These are phyloP conservation scores for Drosophila mayri DNA, from an alignment of 1,140 invertebrate genomes.

Conservation along the genomic window DNA sequence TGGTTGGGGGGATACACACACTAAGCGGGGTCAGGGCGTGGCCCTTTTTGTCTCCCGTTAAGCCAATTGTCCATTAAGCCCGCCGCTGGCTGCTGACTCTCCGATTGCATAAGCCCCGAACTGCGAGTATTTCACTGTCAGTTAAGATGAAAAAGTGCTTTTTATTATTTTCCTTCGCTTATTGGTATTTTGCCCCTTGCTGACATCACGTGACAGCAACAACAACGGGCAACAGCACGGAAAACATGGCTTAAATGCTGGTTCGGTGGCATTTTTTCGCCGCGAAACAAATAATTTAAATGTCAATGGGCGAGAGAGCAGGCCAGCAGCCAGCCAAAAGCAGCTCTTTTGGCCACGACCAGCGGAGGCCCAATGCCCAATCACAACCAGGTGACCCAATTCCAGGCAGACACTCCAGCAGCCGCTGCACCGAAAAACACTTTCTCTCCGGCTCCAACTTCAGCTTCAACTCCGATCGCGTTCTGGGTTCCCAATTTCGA, in stretches of 20 bases:
- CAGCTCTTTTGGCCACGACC: slow-evolving; percentile 17
- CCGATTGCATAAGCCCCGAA: slow-evolving; percentile 27
- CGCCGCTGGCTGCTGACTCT: slow-evolving; percentile 7
- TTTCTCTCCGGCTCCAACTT: slow-evolving; percentile 61
- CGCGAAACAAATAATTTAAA: slow-evolving; percentile 72
- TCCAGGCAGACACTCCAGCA: slow-evolving; percentile 54
- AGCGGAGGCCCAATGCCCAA: slow-evolving; percentile 35
- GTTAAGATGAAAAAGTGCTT: slow-evolving; percentile 51
- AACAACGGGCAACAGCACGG: slow-evolving; percentile 25
- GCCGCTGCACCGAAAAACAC: slow-evolving; percentile 59
- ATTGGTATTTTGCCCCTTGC: slow-evolving; percentile 59
- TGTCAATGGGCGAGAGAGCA: slow-evolving; percentile 67
- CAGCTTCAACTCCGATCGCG: slow-evolving; percentile 26
- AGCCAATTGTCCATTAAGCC: slow-evolving; percentile 57
- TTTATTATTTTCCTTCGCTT: slow-evolving; percentile 42
- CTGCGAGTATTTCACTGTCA: slow-evolving; percentile 67
- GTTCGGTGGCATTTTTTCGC: slow-evolving; percentile 73
- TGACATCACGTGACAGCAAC: slow-evolving; percentile 68
- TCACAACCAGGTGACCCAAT: slow-evolving; percentile 65
- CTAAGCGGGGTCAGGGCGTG: slow-evolving; percentile 32
- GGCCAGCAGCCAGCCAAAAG: slow-evolving; percentile 8
- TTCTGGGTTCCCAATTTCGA: slow-evolving; percentile 42
- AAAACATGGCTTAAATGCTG: slow-evolving; percentile 44
- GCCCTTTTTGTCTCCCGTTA: slow-evolving; percentile 33
- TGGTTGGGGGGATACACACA: not conserved